Evolutionary conservation across 2,113 vertebrate genomes (phyloP).

Genomic region (Orycteropus afer): DNA sequence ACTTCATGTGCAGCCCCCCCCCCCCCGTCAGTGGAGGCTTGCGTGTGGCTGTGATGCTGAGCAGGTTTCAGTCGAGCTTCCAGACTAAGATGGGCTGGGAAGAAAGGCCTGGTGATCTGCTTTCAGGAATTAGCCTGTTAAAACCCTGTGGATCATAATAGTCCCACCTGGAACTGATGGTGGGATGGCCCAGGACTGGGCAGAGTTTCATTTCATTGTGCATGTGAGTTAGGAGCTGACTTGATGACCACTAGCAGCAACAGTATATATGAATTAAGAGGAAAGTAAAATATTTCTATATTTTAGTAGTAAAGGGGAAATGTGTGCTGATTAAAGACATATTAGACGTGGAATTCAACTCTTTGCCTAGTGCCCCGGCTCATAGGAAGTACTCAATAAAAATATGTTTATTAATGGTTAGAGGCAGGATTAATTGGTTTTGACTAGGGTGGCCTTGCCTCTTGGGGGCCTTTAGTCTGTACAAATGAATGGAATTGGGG

Average conservation of each 20-base stretch:
- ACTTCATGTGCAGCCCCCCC: neutral
- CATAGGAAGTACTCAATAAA: neutral
- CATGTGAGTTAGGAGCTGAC: neutral
- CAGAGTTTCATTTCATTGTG: neutral
- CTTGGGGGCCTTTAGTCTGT: neutral
- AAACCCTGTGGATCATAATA: neutral
- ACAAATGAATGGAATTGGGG: slow-evolving; percentile 29
- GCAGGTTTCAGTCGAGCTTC: neutral
- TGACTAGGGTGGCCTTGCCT: neutral
- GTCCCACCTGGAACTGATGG: neutral
- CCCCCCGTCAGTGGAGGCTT: neutral
- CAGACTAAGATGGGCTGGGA: neutral
- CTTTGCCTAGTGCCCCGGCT: neutral
- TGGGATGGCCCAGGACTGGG: neutral
- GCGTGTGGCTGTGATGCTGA: neutral
- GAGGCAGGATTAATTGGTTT: neutral
- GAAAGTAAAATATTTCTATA: slow-evolving; percentile 10
- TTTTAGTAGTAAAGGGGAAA: neutral
- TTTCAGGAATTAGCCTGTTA: neutral
- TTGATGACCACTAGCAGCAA: neutral
- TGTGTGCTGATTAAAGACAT: neutral
- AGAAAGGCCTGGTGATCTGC: neutral
- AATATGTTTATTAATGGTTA: slow-evolving; percentile 1
- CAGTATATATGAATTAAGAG: neutral
- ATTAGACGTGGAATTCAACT: neutral